phyloP scores from a whole-genome alignment of 53 echinoderm and acorn worm genomes.

The Stichopus horrens region DNA sequence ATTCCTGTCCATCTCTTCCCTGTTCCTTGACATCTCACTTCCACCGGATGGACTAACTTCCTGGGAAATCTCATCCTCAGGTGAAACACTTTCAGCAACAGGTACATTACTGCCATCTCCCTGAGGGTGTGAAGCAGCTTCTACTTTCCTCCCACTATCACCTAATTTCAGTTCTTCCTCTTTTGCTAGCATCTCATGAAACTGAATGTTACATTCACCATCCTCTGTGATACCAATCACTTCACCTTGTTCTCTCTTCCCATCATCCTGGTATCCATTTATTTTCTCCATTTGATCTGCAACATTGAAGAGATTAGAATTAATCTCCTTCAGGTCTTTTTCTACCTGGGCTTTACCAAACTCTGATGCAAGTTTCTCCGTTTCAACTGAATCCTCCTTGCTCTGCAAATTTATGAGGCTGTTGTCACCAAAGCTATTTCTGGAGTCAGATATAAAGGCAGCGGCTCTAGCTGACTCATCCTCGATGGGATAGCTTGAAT shows the following conservation, averaged over 20 bases:
- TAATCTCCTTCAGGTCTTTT: not conserved
- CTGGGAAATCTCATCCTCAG: not conserved
- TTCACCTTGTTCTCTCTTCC: not conserved
- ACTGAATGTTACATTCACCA: conserved; percentile 6
- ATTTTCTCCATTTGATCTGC: not conserved
- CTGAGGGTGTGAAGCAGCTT: not conserved
- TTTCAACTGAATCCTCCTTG: not conserved
- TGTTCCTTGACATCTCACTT: not conserved
- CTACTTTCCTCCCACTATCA: not conserved
- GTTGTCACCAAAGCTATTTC: not conserved
- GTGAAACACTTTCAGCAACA: not conserved
- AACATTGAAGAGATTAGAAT: not conserved
- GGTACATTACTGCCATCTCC: not conserved
- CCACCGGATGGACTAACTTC: not conserved
- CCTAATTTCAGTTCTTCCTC: not conserved
- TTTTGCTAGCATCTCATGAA: not conserved
- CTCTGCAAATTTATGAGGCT: not conserved
- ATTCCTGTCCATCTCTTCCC: not conserved
- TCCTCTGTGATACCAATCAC: not conserved
- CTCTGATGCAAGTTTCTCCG: not conserved
- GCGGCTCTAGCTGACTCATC: conserved; percentile 10
- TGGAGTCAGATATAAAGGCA: not conserved
- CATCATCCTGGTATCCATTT: not conserved
- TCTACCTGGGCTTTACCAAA: not conserved
- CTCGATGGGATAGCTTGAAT: not conserved